Base-by-base conservation (phyloP, 2,113 vertebrate species). In the Marmota flaviventris region DNA sequence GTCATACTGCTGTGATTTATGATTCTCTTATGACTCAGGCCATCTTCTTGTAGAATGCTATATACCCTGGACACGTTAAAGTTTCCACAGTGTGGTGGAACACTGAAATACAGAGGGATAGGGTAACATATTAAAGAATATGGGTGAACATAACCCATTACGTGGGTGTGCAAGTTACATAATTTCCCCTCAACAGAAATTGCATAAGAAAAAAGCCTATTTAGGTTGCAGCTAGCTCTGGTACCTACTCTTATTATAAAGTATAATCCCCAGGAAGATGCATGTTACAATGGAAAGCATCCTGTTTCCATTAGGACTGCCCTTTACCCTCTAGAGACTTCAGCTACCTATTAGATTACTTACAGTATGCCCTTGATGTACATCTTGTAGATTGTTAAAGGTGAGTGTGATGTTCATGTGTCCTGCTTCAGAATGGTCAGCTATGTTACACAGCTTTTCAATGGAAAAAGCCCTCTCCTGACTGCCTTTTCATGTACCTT, bases 41-140 rank as follows among this genome's bases (percentile, higher is more conserved):
- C 72, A 96, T 56, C 75, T 93, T 94, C 85, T 95, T 51, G 70
- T 95, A 82, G 72, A 95, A 93, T 85, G 39, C n/a, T 67, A 45
- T 45, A 91, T 89, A 84, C 8, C 29, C 61, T 94, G 48, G 78
- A 89, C 16, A 75, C 20, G 63, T 97, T 93, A 94, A 56, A 94
- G 76, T 97, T 97, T 97, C 96, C 97, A 95, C 61, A 91, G 56
- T 93, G 77, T 93, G 56, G 76, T 85, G 45, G 78, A 95, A 94
- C 45, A 29, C 2, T 97, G 83, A 94, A 89, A 42, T 73, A 56
- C 22, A 93, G 78, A 96, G 34, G 91, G 63, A 88, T 75, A 96
- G 58, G 63, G 81, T 85, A 95, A 87, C 13, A 65, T 87, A 75
- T 42, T 11, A 81, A 90, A 96, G 90, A 83, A 92, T 70, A 76